Base-by-base conservation (phyloP, 1,140 invertebrate species). In the Lucilia sericata region DNA sequence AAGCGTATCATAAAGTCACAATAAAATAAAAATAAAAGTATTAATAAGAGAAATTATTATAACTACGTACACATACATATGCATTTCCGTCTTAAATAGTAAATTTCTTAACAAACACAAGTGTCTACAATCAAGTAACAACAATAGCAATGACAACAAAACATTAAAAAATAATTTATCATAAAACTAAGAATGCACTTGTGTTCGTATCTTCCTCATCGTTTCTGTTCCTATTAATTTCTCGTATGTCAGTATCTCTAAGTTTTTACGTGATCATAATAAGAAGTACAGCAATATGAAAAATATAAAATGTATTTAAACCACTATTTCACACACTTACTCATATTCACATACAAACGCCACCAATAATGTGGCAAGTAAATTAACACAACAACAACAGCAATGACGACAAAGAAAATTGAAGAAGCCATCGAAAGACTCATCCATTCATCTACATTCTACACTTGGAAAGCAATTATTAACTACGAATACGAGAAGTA, bases 341-440 rank as follows among this genome's bases (percentile, higher is more conserved):
- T 70, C 19, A 21, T 70, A 8, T 3, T 17, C 21, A 70, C 7
- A 12, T 60, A 17, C 14, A 60, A n/a, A 60, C 1, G 65, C 7
- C n/a, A n/a, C 8, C n/a, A 70, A 70, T 70, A 70, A n/a, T 70
- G 65, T 70, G 65, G n/a, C 65, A 70, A 70, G 10, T 8, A 70
- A 21, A 17, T 9, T 9, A 65, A 70, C 21, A 12, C 19, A 12
- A 70, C 17, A 25, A 21, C 19, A 12, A 70, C n/a, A 80, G 49
- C n/a, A 49, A 80, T n/a, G 47, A 36, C 12, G 9, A 21, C n/a
- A 4, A 49, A 76, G 74, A n/a, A 55, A 55, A 13, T 17, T 55
- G 34, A 76, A 76, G 74, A 76, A 76, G 74, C 34, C 74, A 76
- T 76, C 74, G 74, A 76, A 42, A 36, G 17, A 76, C 74, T 42